These are phyloP conservation scores for Myopa testacea DNA, from an alignment of 2,888 invertebrate species.

Conservation along the genomic window DNA sequence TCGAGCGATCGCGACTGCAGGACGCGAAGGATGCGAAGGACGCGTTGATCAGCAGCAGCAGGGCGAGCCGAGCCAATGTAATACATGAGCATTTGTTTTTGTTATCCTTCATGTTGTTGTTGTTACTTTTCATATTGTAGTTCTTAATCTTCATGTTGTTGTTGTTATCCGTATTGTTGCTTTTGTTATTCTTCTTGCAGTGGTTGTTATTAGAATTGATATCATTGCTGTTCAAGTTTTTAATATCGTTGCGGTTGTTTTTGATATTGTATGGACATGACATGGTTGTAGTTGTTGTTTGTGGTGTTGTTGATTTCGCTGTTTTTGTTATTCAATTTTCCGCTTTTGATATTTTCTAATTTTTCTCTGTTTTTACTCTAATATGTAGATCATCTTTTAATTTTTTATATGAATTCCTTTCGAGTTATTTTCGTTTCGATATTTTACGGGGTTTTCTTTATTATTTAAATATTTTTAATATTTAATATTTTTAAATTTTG, in stretches of 20 bases:
- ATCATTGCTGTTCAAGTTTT: slow-evolving; percentile 28
- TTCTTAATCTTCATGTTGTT: slow-evolving; percentile 36
- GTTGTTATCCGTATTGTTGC: slow-evolving; percentile 37
- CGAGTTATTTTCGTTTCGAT: not conserved
- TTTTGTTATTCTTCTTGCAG: slow-evolving; percentile 31
- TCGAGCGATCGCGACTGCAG: slow-evolving; percentile 60
- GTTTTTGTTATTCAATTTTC: not conserved
- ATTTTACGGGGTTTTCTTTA: not conserved
- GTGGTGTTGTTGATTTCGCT: not conserved
- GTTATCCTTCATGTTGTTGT: slow-evolving; percentile 11
- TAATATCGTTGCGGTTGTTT: not conserved
- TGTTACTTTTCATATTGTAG: slow-evolving; percentile 34
- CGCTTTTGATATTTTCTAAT: not conserved
- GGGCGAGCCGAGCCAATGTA: slow-evolving; percentile 25
- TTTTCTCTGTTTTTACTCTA: no score
- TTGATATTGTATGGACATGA: not conserved
- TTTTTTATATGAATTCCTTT: not conserved
- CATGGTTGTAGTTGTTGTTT: not conserved
- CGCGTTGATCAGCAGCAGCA: slow-evolving; percentile 53
- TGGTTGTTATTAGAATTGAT: slow-evolving; percentile 37
- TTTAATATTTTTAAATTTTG: not conserved
- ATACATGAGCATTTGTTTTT: not conserved
- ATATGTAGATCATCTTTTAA: no score
- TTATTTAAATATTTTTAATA: not conserved
- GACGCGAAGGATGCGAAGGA: slow-evolving; percentile 67